Percentiles rank a stretch among this genome's conserved stretches.
Evolutionary conservation across 2,888 invertebrate species (phyloP).

Genomic region (Tryphoninae sp.): DNA sequence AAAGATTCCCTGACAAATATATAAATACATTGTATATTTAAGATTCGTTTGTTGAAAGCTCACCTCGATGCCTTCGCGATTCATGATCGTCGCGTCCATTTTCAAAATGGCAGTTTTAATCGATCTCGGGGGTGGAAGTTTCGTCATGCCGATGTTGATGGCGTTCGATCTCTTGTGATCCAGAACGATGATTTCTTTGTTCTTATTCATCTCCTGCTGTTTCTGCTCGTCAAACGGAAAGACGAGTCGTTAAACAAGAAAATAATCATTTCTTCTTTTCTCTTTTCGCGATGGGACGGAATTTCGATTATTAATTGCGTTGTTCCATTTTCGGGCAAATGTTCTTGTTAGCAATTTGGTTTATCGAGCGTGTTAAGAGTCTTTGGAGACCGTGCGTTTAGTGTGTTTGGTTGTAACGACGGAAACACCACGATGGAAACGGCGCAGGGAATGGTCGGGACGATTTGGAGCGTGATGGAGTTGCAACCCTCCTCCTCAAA

Average conservation of each 20-base stretch:
- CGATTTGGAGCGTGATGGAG: neutral
- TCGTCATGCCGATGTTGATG: conserved; percentile 99
- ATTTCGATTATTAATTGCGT: conserved; percentile 49
- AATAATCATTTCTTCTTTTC: neutral
- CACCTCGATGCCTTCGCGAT: conserved; percentile 97
- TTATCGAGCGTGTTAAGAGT: conserved; percentile 12
- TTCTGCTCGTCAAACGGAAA: conserved; percentile 83
- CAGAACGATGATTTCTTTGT: conserved; percentile 95
- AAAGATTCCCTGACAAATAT: neutral
- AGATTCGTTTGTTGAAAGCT: conserved; percentile 36
- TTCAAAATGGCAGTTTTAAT: conserved; percentile 99
- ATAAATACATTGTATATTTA: neutral
- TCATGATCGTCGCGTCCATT: conserved; percentile 99
- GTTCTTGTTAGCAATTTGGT: conserved; percentile 17
- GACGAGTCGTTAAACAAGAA: neutral
- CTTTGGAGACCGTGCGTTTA: conserved; percentile 2
- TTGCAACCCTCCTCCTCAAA: neutral
- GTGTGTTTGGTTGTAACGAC: neutral
- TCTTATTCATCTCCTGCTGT: conserved; percentile 92
- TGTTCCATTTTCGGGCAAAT: conserved; percentile 35
- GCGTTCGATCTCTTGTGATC: conserved; percentile 99
- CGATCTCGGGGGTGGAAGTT: conserved; percentile 97
- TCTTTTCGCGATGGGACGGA: neutral
- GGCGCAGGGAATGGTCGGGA: neutral
- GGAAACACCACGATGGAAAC: neutral